Conservation (phyloP, 2,888 invertebrate species). For the Rhagonycha fulva region DNA sequence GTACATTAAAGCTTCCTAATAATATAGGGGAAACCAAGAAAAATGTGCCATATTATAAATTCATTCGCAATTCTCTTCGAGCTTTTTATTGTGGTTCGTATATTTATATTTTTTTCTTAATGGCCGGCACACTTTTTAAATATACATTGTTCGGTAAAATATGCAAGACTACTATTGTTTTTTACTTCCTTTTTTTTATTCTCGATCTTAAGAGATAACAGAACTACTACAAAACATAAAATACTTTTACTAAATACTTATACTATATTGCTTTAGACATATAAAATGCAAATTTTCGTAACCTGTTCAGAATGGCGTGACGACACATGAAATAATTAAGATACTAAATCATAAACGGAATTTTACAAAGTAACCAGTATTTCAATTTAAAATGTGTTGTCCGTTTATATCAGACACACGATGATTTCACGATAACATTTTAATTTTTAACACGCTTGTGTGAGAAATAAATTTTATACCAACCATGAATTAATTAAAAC, state of each 20-base stretch:
- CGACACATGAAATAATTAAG: conserved; percentile 20
- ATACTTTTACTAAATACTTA: conserved; percentile 25
- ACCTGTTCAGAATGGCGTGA: conserved; percentile 22
- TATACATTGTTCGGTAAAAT: conserved; percentile 26
- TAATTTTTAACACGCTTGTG: background rate
- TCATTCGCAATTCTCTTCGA: background rate
- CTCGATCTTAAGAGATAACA: conserved; percentile 26
- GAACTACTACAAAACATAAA: conserved; percentile 15
- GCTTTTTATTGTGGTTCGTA: conserved; percentile 4
- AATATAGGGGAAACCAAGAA: background rate
- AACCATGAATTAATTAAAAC: background rate
- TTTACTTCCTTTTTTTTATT: conserved; percentile 29
- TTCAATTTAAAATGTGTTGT: background rate
- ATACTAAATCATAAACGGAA: conserved; percentile 13
- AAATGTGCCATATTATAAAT: background rate
- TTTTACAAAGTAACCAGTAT: background rate
- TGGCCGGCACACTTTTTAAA: conserved; percentile 29
- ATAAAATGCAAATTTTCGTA: conserved; percentile 29
- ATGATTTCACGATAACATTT: background rate
- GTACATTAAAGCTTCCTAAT: background rate
- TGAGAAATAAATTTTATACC: background rate
- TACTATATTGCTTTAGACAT: conserved; percentile 21
- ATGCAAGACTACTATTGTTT: conserved; percentile 29
- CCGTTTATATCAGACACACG: background rate
- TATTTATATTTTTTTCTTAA: conserved; percentile 27